phyloP scores from a whole-genome alignment of 1,140 invertebrate species.

The Ostrea edulis region DNA sequence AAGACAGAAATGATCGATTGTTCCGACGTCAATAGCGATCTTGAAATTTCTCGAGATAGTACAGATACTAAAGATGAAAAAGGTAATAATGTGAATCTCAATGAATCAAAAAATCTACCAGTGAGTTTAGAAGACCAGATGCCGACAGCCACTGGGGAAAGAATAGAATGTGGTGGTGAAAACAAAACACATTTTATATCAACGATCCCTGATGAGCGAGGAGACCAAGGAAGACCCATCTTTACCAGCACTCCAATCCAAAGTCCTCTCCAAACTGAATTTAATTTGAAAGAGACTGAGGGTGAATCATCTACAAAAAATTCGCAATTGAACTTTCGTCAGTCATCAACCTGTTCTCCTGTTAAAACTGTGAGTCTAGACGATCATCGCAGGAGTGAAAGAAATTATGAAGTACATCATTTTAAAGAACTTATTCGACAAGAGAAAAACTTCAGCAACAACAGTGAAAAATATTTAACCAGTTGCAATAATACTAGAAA shows the following conservation, averaged over 20 bases:
- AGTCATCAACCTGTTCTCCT: neutral
- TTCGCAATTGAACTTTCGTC: neutral
- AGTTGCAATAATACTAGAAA: neutral
- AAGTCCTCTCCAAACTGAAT: neutral
- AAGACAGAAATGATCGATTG: neutral
- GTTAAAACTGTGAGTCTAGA: neutral
- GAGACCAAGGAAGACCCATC: neutral
- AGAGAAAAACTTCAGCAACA: neutral
- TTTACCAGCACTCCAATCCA: neutral
- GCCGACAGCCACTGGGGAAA: constrained; percentile 10
- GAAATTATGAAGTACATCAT: neutral
- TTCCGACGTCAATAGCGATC: neutral
- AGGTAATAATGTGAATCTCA: neutral
- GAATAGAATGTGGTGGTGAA: neutral
- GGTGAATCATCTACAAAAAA: neutral
- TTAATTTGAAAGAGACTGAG: neutral
- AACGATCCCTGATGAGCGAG: neutral
- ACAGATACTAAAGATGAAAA: neutral
- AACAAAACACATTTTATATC: neutral
- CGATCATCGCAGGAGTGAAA: neutral
- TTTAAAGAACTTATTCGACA: constrained; percentile 21
- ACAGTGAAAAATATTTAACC: neutral
- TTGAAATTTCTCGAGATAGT: neutral
- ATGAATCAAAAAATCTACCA: neutral
- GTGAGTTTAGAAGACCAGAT: neutral